Base-by-base conservation (phyloP, 1,140 invertebrate species). In the Cataglyphis hispanica region DNA sequence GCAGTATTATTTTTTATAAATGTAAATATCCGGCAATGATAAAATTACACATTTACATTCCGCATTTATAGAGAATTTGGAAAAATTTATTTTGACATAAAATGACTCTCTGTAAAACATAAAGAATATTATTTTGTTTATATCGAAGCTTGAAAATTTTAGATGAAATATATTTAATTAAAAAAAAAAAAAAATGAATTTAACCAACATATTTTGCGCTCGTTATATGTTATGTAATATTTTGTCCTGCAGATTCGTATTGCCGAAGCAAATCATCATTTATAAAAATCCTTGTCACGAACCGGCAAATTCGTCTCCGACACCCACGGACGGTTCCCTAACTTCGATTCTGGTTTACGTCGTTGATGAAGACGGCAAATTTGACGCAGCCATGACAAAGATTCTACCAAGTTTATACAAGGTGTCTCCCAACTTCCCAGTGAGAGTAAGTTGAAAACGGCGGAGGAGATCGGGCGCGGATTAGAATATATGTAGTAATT, bases 371-470 rank as follows among this genome's bases (percentile, higher is more conserved):
- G 88, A 93, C 56, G 92, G 92, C 27, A 92, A 87, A 66, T 93
- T 95, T 43, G 93, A 95, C 60, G 80, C 43, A 6, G 46, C 72
- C 6, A 91, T 94, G 87, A 95, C 94, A 6, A 93, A 93, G 86
- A 88, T 88, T n/a, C 64, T 95, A 46, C 93, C 93, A 27, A 90
- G 76, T 76, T 87, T 94, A 27, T 94, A 94, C 85, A 84, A 91
- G 72, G 67, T 89, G 69, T 85, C 80, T 83, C 5, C 56, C 77
- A 64, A 86, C 84, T 89, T 88, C 46, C 89, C 88, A 66, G 7
- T 87, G 22, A 80, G 34, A 72, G 90, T 91, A 86, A 91, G 89
- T 89, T 77, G 16, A 83, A 37, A 74, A 60, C 53, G 67, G 27
- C 13, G 61, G 67, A 72, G 80, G 22, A 61, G 81, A 13, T 74